Evolutionary conservation across 2,888 invertebrate species (phyloP), one percentile per base, ranked within the genome.

Genomic region (Hymenopus coronatus): DNA sequence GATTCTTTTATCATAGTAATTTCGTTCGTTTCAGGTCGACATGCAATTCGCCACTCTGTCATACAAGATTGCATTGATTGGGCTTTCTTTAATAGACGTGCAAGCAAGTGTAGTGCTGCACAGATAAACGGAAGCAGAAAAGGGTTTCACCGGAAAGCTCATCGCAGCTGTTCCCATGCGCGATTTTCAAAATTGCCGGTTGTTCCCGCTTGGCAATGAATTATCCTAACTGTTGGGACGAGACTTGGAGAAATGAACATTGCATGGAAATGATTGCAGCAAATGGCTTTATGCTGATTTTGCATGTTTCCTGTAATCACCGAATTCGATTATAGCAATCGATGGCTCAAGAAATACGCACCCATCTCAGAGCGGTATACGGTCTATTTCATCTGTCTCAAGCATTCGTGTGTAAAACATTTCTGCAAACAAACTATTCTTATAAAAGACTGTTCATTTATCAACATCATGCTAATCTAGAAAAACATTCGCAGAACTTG

Each of bases 11-110:
- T 87, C 87, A 82, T 87, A 82, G 82, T 81, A 33, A 82, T 87
- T 87, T 82, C 87, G 82, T 87, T 87, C 87, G 82, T 87, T 87
- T 87, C 82, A 87, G 40, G 28, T 25, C 81, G 82, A 82, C 87
- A 87, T 87, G 87, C 87, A n/a, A 87, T 87, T 87, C 87, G 54
- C 82, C 33, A 82, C 87, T 87, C 87, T 87, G 87, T 87, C 87
- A 87, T 87, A 87, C n/a, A 87, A 87, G 87, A 87, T 82, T 87
- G 40, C 87, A 82, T 87, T 87, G 87, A 87, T 87, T 87, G 82
- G 87, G 54, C 86, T 28, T 86, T 54, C 28, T 20, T 46, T 86
- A 81, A 86, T 86, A 86, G 86, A 9, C 54, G 54, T 70, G 54
- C 54, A 70, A 70, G 54, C 54, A 70, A 20, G 54, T 70, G 54